Conservation (phyloP, 2,797 vertebrate species). For the Cheirogaleus major region DNA sequence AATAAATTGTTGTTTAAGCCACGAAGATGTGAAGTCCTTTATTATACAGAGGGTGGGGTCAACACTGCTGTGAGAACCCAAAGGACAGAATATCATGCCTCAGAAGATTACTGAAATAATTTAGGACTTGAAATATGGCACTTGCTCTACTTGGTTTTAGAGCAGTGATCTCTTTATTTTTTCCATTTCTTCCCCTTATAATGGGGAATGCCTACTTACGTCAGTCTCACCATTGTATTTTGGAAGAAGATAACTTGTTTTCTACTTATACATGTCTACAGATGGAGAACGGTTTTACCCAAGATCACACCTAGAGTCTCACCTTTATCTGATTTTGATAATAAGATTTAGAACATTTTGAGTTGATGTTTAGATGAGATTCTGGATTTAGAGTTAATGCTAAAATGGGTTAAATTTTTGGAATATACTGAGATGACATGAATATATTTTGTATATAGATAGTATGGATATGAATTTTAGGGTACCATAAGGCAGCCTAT, state of each 20-base stretch:
- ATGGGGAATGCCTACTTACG: neutral
- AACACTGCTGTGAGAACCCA: neutral
- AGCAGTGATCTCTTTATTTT: neutral
- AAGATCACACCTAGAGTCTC: neutral
- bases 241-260: neutral
- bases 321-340: neutral
- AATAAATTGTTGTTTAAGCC: neutral
- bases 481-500: neutral
- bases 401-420: neutral
- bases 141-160: neutral
- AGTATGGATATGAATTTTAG: neutral
- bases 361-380: neutral
- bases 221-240: neutral
- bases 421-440: neutral
- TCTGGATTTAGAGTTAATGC: neutral
- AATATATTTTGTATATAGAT: neutral
- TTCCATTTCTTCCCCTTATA: neutral
- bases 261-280: neutral
- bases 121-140: neutral
- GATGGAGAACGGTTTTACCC: neutral
- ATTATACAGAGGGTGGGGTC: neutral
- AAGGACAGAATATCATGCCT: neutral
- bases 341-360: neutral
- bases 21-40: neutral
- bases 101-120: neutral